Evolutionary conservation across 2,113 vertebrate genomes (phyloP), one percentile per base, ranked within the genome.

Genomic region (Triplophysa dalaica): DNA sequence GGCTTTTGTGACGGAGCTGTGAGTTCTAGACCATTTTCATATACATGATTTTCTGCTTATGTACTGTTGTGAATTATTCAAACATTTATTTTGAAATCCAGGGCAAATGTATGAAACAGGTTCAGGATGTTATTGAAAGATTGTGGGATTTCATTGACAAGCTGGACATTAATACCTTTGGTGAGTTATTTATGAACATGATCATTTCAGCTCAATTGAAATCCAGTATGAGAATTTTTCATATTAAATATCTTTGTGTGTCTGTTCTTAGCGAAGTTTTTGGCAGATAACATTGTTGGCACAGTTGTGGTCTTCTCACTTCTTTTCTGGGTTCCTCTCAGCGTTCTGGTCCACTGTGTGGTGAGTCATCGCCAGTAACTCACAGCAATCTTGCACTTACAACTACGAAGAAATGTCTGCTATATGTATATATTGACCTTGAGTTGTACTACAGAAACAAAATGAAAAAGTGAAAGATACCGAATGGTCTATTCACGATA

Each of bases 101-200:
- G 97, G 97, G 97, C 21, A 97, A 95, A 86, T 99, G 97, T 0
- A 97, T 96, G 91, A 99, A 99, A 85, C 95, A 94, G 84, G 96
- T 99, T 0, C 97, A 99, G 90, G 97, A 99, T 56, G 95, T 97
- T 75, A 94, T 99, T 2, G 97, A 99, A 86, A 91, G 97, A 11
- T 93, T 99, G n/a, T 99, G 97, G 97, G 96, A 96, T 83, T 99
- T 99, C 90, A 99, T 99, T 50, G 97, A 98, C 29, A 94, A 97
- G 63, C 90, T 99, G 77, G 95, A 97, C 91, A 99, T 99, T 91
- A 96, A 98, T 83, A 99, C 96, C 21, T 95, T 99, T 0, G 92
- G 95, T 96, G 87, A 87, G 92, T 75, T 22, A 16, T 29, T 9
- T 26, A 21, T 24, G 14, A 24, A 63, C 48, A 62, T 10, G 7